Conservation (phyloP, 2,888 invertebrate species). For the Aquatica leii region DNA sequence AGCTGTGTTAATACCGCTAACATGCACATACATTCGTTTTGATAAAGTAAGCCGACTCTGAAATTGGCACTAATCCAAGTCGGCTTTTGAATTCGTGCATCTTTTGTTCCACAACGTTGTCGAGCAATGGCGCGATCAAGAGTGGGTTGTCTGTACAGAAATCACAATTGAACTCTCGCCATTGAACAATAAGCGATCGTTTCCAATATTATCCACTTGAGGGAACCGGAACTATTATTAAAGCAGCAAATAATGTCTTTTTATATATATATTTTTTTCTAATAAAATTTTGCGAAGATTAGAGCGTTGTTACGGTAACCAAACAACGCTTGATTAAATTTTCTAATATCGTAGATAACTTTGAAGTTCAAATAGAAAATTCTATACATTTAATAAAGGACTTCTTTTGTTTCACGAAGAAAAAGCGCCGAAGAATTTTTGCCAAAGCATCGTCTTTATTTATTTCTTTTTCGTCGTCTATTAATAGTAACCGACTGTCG, state of each 20-base stretch:
- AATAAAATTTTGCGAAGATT: not conserved
- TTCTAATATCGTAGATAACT: not conserved
- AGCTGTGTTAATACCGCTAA: slow-evolving; percentile 28
- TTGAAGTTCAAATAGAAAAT: too few relatives aligned
- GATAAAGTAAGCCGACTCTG: slow-evolving; percentile 29
- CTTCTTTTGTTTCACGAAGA: too few relatives aligned
- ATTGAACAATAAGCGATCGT: slow-evolving; percentile 26
- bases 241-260: not conserved
- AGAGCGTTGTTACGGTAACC: not conserved
- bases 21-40: slow-evolving; percentile 30
- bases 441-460: too few relatives aligned
- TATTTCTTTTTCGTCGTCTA: too few relatives aligned
- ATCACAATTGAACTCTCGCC: slow-evolving; percentile 35
- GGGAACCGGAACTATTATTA: slow-evolving; percentile 17
- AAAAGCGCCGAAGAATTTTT: too few relatives aligned
- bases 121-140: slow-evolving; percentile 18
- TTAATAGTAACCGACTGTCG: too few relatives aligned
- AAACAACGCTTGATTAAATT: slow-evolving; percentile 3
- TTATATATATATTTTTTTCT: not conserved
- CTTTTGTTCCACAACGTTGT: slow-evolving; percentile 30
- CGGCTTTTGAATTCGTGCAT: slow-evolving; percentile 24
- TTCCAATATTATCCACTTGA: slow-evolving; percentile 26
- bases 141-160: slow-evolving; percentile 24
- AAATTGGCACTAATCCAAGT: slow-evolving; percentile 37
- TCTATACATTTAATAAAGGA: too few relatives aligned